Conservation (phyloP, 1,140 invertebrate species). For the Drosophila oshimai region DNA sequence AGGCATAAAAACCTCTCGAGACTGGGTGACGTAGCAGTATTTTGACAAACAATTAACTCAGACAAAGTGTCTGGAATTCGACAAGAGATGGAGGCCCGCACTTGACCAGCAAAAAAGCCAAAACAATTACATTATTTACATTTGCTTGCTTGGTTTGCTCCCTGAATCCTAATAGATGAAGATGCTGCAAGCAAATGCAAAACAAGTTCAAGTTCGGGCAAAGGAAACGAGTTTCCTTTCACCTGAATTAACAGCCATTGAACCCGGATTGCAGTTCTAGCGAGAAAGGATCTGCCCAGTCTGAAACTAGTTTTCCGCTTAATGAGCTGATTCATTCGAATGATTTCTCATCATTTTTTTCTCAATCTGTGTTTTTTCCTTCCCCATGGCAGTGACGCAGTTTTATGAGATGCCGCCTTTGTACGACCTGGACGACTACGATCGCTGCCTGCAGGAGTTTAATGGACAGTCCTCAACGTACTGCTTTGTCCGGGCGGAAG, state of each 20-base stretch:
- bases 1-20: conserved; percentile 17
- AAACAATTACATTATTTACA: conserved; percentile 35
- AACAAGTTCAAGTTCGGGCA: conserved; percentile 24
- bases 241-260: conserved; percentile 35
- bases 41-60: conserved; percentile 42
- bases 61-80: conserved; percentile 24
- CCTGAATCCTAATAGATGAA: conserved; percentile 11
- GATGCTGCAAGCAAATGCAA: conserved; percentile 22
- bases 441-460: conserved; percentile 82
- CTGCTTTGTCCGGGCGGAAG: conserved; percentile 83
- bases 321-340: conserved; percentile 40
- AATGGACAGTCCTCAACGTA: conserved; percentile 71
- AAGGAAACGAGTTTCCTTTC: conserved; percentile 65
- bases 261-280: conserved; percentile 28
- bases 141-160: background rate
- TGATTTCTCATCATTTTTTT: conserved; percentile 12
- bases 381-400: conserved; percentile 80
- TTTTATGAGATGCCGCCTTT: conserved; percentile 84
- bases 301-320: conserved; percentile 33
- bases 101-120: conserved; percentile 7
- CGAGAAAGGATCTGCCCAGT: conserved; percentile 25
- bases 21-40: conserved; percentile 12
- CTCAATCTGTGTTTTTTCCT: background rate
- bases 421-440: conserved; percentile 83
- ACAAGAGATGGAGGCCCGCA: conserved; percentile 31